A percentile compares a stretch with the other conserved stretches of the same genome.
These are phyloP conservation scores for Phyllotreta cruciferae DNA, from an alignment of 2,888 invertebrate species.

Conservation along the genomic window DNA sequence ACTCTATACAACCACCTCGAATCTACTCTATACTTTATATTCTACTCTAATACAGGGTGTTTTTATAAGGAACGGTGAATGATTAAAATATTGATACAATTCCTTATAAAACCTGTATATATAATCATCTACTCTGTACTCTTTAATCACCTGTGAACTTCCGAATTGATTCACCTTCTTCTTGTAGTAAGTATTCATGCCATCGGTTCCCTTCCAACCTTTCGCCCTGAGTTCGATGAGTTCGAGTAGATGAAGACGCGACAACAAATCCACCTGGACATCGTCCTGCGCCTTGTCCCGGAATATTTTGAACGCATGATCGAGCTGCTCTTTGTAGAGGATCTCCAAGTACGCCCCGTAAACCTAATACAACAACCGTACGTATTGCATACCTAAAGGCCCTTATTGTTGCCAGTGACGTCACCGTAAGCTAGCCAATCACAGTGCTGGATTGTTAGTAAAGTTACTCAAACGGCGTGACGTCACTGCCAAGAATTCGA, in stretches of 20 bases:
- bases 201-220: constrained; percentile 86
- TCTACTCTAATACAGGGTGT: too few species aligned
- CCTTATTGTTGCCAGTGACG: too few species aligned
- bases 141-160: constrained; percentile 48
- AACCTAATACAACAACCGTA: too few species aligned
- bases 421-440: too few species aligned
- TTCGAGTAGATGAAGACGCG: constrained; percentile 87
- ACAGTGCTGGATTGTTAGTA: too few species aligned
- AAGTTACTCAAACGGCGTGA: too few species aligned
- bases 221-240: constrained; percentile 91
- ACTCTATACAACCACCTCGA: too few species aligned
- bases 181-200: constrained; percentile 84
- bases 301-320: constrained; percentile 84
- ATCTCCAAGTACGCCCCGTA: constrained; percentile 83
- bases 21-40: neutral
- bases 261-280: constrained; percentile 83
- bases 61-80: too few species aligned
- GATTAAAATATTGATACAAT: too few species aligned
- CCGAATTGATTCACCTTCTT: constrained; percentile 60
- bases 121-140: too few species aligned
- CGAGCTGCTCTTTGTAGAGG: constrained; percentile 84
- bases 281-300: constrained; percentile 90
- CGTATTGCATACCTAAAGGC: too few species aligned
- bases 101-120: too few species aligned
- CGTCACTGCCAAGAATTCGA: neutral